These are phyloP conservation scores for Apotomis turbidana DNA, from an alignment of 2,888 invertebrate species.

Conservation along the genomic window DNA sequence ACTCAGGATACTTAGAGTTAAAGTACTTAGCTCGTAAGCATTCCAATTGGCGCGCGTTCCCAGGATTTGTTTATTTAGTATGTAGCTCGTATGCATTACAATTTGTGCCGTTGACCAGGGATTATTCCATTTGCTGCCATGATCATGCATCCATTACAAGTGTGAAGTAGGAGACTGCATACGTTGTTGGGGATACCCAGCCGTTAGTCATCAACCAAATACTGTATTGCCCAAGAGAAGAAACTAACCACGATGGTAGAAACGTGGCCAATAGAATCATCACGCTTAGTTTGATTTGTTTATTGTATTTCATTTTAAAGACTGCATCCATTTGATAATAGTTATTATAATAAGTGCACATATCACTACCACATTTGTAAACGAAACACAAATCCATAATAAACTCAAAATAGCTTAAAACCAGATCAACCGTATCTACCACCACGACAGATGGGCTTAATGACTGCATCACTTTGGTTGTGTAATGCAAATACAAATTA, in stretches of 20 bases:
- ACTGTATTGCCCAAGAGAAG: constrained; percentile 3
- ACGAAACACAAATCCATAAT: constrained; percentile 12
- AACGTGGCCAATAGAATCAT: not conserved
- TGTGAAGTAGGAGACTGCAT: not conserved
- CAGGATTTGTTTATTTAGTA: too few species aligned
- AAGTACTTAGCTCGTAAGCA: too few species aligned
- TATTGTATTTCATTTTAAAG: constrained; percentile 1
- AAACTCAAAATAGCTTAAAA: constrained; percentile 7
- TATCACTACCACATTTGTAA: constrained; percentile 3
- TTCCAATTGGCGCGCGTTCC: too few species aligned
- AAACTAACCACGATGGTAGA: not conserved
- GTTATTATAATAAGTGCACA: constrained; percentile 7
- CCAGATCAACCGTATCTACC: not conserved
- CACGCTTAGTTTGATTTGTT: not conserved
- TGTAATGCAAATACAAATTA: constrained; percentile 12
- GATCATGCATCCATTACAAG: too few species aligned
- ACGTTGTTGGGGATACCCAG: constrained; percentile 3
- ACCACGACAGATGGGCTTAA: constrained; percentile 9
- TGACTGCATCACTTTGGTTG: not conserved
- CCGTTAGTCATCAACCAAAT: not conserved
- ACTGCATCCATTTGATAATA: constrained; percentile 11
- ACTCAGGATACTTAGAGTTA: too few species aligned
- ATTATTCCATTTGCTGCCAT: too few species aligned
- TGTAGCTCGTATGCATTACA: too few species aligned
- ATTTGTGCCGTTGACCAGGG: too few species aligned